Base-by-base conservation (phyloP, 2,888 invertebrate genomes). In the Lasioglossum leucozonium region DNA sequence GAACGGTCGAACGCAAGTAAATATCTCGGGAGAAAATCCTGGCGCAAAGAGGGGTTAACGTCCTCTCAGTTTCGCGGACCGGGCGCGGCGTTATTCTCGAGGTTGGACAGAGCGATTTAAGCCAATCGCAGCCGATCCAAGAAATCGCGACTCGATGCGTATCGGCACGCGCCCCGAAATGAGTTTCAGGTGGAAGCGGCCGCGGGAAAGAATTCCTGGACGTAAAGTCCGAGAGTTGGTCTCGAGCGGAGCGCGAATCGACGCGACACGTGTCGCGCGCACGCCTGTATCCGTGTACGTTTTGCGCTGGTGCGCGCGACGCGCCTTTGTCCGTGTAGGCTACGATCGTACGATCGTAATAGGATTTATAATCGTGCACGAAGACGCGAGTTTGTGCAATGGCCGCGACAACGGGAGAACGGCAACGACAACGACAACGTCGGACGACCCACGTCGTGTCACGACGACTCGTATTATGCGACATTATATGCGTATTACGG, bases 401-500 rank as follows among this genome's bases (percentile, higher is more conserved):
- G 89, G 30, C 84, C 62, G 34, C 67, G 34, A 67, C 67, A 65
- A 65, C 65, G 65, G 18, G 34, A 34, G 26, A 30, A 65, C 62
- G 34, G 89, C 90, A 79, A 62, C 62, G 26, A 85, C 90, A 78
- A 86, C 83, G 88, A 26, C 84, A 72, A 83, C 84, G 86, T 86
- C 88, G 71, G 86, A 85, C 89, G 90, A 87, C 87, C 89, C 84
- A 86, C 88, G 88, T 88, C 85, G 84, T 82, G 88, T 84, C 89
- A 82, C 90, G 86, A 87, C 86, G 86, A 87, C 84, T 89, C 87
- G 86, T 78, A 91, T 90, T 90, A 90, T 89, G 82, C 84, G 83
- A 86, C 87, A 87, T 89, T 91, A 91, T 89, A 88, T 86, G 89
- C 89, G 85, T 87, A 86, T 89, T 89, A 89, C 88, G 91, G 91